Evolutionary conservation across 1,140 invertebrate species (phyloP).

Genomic region (Cherax destructor): DNA sequence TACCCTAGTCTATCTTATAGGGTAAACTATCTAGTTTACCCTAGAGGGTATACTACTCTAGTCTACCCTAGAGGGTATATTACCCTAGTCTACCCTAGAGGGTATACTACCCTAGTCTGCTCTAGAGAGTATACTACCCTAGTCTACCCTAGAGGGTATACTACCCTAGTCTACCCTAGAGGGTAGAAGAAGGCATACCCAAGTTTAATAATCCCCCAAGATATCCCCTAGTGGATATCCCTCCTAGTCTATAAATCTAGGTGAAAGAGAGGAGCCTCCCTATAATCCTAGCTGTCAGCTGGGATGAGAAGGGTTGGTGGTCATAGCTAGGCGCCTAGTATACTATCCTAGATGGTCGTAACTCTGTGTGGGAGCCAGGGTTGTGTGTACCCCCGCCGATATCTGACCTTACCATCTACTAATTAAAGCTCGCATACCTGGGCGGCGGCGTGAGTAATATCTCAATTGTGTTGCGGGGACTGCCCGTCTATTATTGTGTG

Average conservation of each 20-base stretch:
- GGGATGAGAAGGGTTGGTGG: not conserved
- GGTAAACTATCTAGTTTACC: too few species aligned
- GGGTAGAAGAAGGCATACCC: too few species aligned
- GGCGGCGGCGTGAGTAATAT: constrained; percentile 49
- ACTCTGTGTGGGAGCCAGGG: not conserved
- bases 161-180: too few species aligned
- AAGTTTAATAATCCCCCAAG: too few species aligned
- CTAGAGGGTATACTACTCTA: too few species aligned
- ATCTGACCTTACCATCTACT: constrained; percentile 22
- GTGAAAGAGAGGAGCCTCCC: not conserved
- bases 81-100: too few species aligned
- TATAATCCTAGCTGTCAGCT: not conserved
- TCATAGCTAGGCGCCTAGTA: constrained; percentile 2
- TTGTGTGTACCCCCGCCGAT: not conserved
- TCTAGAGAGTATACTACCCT: too few species aligned
- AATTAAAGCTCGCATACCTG: constrained; percentile 56
- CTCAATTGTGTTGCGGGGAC: constrained; percentile 51
- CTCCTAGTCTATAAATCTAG: not conserved
- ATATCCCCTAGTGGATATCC: not conserved
- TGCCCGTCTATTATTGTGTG: constrained; percentile 1
- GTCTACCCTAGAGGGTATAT: too few species aligned
- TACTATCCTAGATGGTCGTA: not conserved
- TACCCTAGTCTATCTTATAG: too few species aligned
- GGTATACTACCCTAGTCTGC: too few species aligned
- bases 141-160: too few species aligned